Evolutionary conservation across 2,888 invertebrate genomes (phyloP).

Genomic region (Podotricha telesiphe): DNA sequence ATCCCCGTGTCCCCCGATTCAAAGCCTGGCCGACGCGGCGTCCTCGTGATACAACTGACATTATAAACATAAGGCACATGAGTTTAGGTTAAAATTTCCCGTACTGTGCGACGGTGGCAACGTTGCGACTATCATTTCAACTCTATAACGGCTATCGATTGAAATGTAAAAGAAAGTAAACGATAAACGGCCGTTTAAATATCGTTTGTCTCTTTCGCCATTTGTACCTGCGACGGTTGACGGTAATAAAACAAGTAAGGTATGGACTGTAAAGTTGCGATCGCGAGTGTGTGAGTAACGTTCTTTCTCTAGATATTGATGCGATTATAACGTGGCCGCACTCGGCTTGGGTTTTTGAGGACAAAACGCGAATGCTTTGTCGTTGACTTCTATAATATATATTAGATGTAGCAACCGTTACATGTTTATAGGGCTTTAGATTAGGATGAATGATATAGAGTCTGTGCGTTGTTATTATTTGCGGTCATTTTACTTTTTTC

Average conservation of each 20-base stretch:
- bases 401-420: background rate
- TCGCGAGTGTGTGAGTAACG: constrained; percentile 28
- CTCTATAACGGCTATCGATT: constrained; percentile 70
- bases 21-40: constrained; percentile 76
- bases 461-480: background rate
- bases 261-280: constrained; percentile 39
- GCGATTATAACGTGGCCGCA: constrained; percentile 27
- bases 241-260: constrained; percentile 48
- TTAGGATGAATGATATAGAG: background rate
- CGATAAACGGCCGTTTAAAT: constrained; percentile 63
- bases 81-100: constrained; percentile 80
- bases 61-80: constrained; percentile 77
- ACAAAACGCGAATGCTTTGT: constrained; percentile 8
- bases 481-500: no score
- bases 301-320: constrained; percentile 38
- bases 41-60: constrained; percentile 63
- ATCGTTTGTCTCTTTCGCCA: constrained; percentile 68
- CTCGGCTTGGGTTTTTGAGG: constrained; percentile 18
- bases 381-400: background rate
- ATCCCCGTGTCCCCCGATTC: constrained; percentile 77
- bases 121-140: constrained; percentile 27
- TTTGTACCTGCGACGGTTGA: constrained; percentile 46
- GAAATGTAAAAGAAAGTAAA: constrained; percentile 58
- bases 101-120: constrained; percentile 69
- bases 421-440: background rate